Evolutionary conservation across 2,888 invertebrate genomes (phyloP), one percentile per base, ranked within the genome.

Genomic region (Hipparchia sbordonii): DNA sequence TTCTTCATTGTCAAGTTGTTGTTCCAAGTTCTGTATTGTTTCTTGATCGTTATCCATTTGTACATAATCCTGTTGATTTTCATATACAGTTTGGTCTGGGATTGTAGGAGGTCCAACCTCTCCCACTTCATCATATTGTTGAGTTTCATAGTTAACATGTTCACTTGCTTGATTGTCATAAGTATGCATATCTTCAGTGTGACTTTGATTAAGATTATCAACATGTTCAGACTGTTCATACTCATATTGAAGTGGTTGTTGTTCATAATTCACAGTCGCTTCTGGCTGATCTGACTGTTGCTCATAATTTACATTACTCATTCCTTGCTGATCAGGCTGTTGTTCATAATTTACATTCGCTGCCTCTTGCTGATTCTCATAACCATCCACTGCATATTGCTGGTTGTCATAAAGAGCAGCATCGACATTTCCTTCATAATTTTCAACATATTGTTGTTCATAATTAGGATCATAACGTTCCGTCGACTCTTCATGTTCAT

Each of bases 381-480:
- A 82, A 39, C 6, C 52, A 12, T 82, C 74, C 33, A 62, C 74
- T 75, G 74, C 77, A 67, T 77, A 77, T 67, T 80, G 79, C 70
- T 82, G 79, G 45, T 66, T 67, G 51, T 67, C 67, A 57, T 74
- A 74, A 46, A 69, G 66, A 46, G 45, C 63, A 9, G 33, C 12
- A 62, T 66, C 70, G 12, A 56, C 46, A 54, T 70, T 69, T 33
- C 63, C 70, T 46, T 74, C 71, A 66, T 74, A 75, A 68, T 74
- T 73, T 62, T 57, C 75, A 1, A 68, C 73, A 77, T 91, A 90
- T 77, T 92, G 90, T 74, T 90, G 84, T 74, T 86, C 85, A 71
- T 91, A 91, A 77, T 78, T 84, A 73, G 84, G 89, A 77, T 92
- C 91, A 73, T 90, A 90, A 6, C 78, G 83, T 73, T 86, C 82